Percentiles rank a stretch among this genome's conserved stretches.
Evolutionary conservation across 2,888 invertebrate genomes (phyloP).

Genomic region (Ferdinandea cuprea): DNA sequence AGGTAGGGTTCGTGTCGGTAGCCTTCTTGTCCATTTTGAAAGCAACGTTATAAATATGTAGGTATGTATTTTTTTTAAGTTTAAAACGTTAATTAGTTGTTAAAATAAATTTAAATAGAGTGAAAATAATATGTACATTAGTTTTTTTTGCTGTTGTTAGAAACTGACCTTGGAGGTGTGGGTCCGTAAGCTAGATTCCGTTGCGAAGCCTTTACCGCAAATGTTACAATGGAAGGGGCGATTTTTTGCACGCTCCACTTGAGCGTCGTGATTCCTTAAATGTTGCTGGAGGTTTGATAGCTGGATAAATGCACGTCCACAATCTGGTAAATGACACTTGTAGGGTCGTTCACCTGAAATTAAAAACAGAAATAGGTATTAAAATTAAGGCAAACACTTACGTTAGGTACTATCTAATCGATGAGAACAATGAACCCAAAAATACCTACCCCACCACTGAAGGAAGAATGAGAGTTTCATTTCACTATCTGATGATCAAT

Average conservation of each 20-base stretch:
- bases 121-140: too few relatives aligned
- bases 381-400: background rate
- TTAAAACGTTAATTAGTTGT: background rate
- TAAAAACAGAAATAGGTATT: background rate
- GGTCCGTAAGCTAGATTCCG: slow-evolving; percentile 96
- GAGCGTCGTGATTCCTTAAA: slow-evolving; percentile 97
- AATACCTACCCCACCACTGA: too few relatives aligned
- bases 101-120: too few relatives aligned
- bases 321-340: slow-evolving; percentile 97
- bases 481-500: too few relatives aligned
- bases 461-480: too few relatives aligned
- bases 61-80: background rate
- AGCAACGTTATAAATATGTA: slow-evolving; percentile 25
- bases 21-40: slow-evolving; percentile 36
- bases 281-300: slow-evolving; percentile 98
- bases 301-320: slow-evolving; percentile 98
- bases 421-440: too few relatives aligned
- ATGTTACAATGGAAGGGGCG: slow-evolving; percentile 97
- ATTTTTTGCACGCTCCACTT: slow-evolving; percentile 96
- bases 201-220: slow-evolving; percentile 98
- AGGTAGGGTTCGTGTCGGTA: background rate
- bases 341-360: slow-evolving; percentile 94
- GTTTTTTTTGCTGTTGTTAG: too few relatives aligned
- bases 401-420: too few relatives aligned
- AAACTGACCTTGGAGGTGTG: slow-evolving; percentile 97